phyloP scores from a whole-genome alignment of 2,797 vertebrate species.

The Lepus oiostolus region DNA sequence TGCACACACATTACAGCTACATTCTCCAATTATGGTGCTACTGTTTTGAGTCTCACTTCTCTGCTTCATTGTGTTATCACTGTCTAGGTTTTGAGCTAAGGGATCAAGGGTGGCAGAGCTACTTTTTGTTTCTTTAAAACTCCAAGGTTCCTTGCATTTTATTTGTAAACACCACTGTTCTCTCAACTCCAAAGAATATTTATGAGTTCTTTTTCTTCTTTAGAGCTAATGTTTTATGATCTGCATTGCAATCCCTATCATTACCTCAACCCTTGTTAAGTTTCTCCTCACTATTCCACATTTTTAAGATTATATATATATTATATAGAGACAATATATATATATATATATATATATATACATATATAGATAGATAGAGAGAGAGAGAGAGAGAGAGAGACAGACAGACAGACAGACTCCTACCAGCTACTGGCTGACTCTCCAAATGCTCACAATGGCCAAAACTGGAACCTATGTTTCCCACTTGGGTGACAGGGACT shows the following conservation, averaged over 20 bases:
- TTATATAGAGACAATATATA: too few species aligned
- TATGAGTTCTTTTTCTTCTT: not conserved
- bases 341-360: too few species aligned
- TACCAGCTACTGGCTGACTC: too few species aligned
- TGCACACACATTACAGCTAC: not conserved
- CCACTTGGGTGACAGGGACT: too few species aligned
- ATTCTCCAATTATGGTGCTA: not conserved
- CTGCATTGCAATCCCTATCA: not conserved
- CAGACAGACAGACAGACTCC: too few species aligned
- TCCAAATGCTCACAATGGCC: too few species aligned
- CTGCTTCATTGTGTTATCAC: not conserved
- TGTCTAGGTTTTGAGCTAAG: conserved; percentile 22
- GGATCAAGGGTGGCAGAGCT: not conserved
- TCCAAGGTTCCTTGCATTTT: not conserved
- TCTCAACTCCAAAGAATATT: conserved; percentile 6
- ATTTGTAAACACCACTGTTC: not conserved
- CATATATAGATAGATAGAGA: too few species aligned
- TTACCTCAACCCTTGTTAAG: not conserved
- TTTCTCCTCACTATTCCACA: not conserved
- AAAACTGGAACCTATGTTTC: too few species aligned
- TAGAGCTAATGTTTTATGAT: not conserved
- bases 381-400: too few species aligned
- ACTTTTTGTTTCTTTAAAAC: not conserved
- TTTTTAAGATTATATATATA: not conserved
- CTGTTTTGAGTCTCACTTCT: not conserved